phyloP scores from a whole-genome alignment of 2,888 invertebrate genomes.

The Tetanocera ferruginea region DNA sequence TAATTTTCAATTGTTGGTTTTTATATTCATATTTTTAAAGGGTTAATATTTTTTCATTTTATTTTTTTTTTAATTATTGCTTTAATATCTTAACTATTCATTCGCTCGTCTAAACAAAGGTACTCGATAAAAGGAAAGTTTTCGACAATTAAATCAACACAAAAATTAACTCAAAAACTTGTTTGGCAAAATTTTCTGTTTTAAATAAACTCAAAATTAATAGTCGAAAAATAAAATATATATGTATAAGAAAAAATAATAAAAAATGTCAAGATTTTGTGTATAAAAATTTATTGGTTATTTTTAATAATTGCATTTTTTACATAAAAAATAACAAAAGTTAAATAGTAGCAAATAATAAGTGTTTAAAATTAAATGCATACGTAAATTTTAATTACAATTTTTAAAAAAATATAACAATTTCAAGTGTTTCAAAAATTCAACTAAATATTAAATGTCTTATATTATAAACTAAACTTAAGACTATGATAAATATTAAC shows the following conservation, averaged over 20 bases:
- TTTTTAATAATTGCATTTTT: too few relatives aligned
- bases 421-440: too few relatives aligned
- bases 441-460: too few relatives aligned
- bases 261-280: too few relatives aligned
- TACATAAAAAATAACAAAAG: too few relatives aligned
- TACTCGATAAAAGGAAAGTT: background rate
- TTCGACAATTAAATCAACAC: background rate
- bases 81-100: slow-evolving; percentile 19
- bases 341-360: too few relatives aligned
- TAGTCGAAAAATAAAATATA: background rate
- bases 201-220: background rate
- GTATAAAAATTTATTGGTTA: too few relatives aligned
- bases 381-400: too few relatives aligned
- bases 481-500: too few relatives aligned
- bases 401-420: too few relatives aligned
- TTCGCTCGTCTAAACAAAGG: slow-evolving; percentile 4
- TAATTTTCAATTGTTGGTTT: slow-evolving; percentile 10
- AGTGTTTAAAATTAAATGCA: too few relatives aligned
- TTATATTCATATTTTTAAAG: background rate
- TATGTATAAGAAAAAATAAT: background rate
- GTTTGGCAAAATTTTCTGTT: background rate
- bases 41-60: slow-evolving; percentile 4
- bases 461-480: too few relatives aligned
- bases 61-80: slow-evolving; percentile 25
- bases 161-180: background rate